These are phyloP conservation scores for Caerostris darwini DNA, from an alignment of 1,140 invertebrate species.

Conservation along the genomic window DNA sequence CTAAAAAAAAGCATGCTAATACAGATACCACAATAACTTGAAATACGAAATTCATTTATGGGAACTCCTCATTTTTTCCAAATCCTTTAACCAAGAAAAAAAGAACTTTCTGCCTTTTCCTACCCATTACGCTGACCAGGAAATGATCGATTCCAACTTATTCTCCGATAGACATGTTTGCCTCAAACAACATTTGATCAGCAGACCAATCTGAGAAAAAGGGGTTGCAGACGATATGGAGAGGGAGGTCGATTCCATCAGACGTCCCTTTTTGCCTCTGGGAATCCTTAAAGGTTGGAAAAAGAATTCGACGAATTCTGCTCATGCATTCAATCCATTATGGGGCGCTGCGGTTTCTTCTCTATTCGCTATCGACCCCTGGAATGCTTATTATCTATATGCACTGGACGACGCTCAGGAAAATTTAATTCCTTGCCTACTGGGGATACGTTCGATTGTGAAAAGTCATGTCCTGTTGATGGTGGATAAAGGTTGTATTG, in stretches of 20 bases:
- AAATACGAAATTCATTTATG: no score
- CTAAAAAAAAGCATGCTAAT: no score
- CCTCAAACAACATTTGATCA: background rate
- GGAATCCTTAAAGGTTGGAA: slow-evolving; percentile 24
- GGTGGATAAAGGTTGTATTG: background rate
- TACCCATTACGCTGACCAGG: background rate
- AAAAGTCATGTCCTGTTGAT: background rate
- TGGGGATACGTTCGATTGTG: background rate
- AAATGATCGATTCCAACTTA: slow-evolving; percentile 23
- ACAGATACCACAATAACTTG: no score
- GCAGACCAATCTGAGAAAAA: background rate
- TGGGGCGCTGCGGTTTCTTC: slow-evolving; percentile 17
- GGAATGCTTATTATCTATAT: background rate
- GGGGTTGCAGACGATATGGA: background rate
- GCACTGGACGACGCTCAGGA: background rate
- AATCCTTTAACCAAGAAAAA: no score
- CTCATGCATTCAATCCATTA: slow-evolving; percentile 32
- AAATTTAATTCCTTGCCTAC: background rate
- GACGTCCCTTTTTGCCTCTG: slow-evolving; percentile 41
- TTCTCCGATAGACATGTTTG: slow-evolving; percentile 18
- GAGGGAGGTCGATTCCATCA: slow-evolving; percentile 4
- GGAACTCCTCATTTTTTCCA: no score
- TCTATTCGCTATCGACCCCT: slow-evolving; percentile 4
- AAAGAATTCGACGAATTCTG: slow-evolving; percentile 17
- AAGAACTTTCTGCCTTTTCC: no score